These are phyloP conservation scores for Discoglossus pictus DNA, from an alignment of 2,797 vertebrate species.

Conservation along the genomic window DNA sequence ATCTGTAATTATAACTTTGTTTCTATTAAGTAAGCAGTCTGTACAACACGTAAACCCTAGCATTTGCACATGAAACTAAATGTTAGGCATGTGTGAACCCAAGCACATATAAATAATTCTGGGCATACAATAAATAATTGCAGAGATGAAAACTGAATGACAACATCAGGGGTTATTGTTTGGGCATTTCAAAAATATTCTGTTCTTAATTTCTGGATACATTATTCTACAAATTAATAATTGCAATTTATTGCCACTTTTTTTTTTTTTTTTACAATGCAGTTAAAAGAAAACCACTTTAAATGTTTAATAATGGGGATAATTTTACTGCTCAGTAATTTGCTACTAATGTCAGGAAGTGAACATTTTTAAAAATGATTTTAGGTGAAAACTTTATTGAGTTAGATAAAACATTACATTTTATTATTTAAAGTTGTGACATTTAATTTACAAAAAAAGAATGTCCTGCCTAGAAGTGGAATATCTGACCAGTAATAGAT, in stretches of 20 bases:
- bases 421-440: constrained; percentile 50
- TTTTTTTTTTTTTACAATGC: constrained; percentile 7
- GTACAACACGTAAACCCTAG: too few relatives aligned
- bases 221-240: neutral
- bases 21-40: too few relatives aligned
- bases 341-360: constrained; percentile 46
- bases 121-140: too few relatives aligned
- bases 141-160: too few relatives aligned
- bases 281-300: constrained; percentile 9
- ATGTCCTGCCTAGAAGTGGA: constrained; percentile 33
- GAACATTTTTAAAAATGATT: constrained; percentile 40
- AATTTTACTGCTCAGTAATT: constrained; percentile 37
- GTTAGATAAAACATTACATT: constrained; percentile 45
- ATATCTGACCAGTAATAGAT: constrained; percentile 44
- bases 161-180: too few relatives aligned
- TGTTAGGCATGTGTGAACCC: too few relatives aligned
- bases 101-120: too few relatives aligned
- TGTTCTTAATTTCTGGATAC: neutral
- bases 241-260: neutral
- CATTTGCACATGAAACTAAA: too few relatives aligned
- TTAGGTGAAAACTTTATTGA: constrained; percentile 37
- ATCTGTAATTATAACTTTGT: too few relatives aligned
- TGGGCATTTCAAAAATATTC: too few relatives aligned
- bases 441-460: constrained; percentile 42
- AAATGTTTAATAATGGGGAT: constrained; percentile 22